These are phyloP conservation scores for Charanyca ferruginea DNA, from an alignment of 2,888 invertebrate genomes.

Conservation along the genomic window DNA sequence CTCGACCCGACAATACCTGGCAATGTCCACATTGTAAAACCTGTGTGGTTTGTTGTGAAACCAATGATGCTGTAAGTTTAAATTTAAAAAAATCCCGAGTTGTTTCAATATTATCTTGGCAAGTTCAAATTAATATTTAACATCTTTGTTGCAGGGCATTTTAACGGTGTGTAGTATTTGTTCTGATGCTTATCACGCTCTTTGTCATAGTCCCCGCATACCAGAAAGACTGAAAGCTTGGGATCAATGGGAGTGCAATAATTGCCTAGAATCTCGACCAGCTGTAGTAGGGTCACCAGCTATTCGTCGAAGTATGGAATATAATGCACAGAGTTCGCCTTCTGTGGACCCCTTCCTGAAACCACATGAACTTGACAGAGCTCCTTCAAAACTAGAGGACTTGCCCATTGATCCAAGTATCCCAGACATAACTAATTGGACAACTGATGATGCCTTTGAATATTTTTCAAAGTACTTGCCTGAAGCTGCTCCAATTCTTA, in stretches of 20 bases:
- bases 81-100: neutral
- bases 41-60: slow-evolving; percentile 95
- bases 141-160: slow-evolving; percentile 90
- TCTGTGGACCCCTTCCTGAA: slow-evolving; percentile 84
- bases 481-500: slow-evolving; percentile 95
- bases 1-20: slow-evolving; percentile 94
- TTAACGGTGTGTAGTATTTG: slow-evolving; percentile 96
- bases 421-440: slow-evolving; percentile 96
- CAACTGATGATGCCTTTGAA: slow-evolving; percentile 95
- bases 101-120: neutral
- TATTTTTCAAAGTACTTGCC: slow-evolving; percentile 95
- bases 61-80: slow-evolving; percentile 93
- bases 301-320: slow-evolving; percentile 79
- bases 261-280: slow-evolving; percentile 90
- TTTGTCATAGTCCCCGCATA: slow-evolving; percentile 94
- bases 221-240: slow-evolving; percentile 90
- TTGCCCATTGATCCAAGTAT: slow-evolving; percentile 92
- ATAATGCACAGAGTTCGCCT: slow-evolving; percentile 73
- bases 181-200: slow-evolving; percentile 96
- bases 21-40: slow-evolving; percentile 97
- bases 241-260: slow-evolving; percentile 94
- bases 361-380: slow-evolving; percentile 86
- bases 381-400: slow-evolving; percentile 83
- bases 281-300: slow-evolving; percentile 81
- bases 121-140: neutral